These are phyloP conservation scores for Steinernema carpocapsae DNA, from an alignment of 2,888 invertebrate genomes.

Conservation along the genomic window DNA sequence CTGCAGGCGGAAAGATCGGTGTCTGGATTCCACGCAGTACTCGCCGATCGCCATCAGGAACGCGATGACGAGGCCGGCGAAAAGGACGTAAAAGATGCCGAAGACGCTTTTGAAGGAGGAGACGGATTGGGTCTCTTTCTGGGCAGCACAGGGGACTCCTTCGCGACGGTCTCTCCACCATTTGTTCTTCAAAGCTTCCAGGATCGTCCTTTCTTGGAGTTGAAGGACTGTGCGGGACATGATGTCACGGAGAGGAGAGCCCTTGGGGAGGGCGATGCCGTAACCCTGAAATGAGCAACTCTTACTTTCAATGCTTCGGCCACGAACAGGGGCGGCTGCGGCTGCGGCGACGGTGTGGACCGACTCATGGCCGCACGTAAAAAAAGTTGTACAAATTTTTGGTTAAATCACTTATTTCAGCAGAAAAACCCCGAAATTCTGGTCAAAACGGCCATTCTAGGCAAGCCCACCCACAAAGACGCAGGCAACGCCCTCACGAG, in stretches of 20 bases:
- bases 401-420: too few relatives aligned
- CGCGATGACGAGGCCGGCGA: conserved; percentile 62
- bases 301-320: background rate
- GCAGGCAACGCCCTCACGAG: too few relatives aligned
- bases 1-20: conserved; percentile 54
- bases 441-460: too few relatives aligned
- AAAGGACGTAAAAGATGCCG: conserved; percentile 65
- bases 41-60: conserved; percentile 60
- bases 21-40: conserved; percentile 61
- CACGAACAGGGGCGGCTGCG: background rate
- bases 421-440: too few relatives aligned
- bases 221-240: conserved; percentile 68
- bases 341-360: too few relatives aligned
- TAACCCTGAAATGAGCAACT: conserved; percentile 68
- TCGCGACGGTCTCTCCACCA: conserved; percentile 58
- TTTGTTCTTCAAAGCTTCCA: conserved; percentile 67
- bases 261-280: conserved; percentile 68
- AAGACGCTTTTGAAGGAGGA: conserved; percentile 49
- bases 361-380: too few relatives aligned
- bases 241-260: conserved; percentile 63
- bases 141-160: conserved; percentile 30
- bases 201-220: conserved; percentile 65
- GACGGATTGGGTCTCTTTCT: conserved; percentile 39
- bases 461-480: too few relatives aligned
- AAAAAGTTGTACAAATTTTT: too few relatives aligned